Conservation (phyloP, 2,888 invertebrate genomes). For the Cantharis lateralis region DNA sequence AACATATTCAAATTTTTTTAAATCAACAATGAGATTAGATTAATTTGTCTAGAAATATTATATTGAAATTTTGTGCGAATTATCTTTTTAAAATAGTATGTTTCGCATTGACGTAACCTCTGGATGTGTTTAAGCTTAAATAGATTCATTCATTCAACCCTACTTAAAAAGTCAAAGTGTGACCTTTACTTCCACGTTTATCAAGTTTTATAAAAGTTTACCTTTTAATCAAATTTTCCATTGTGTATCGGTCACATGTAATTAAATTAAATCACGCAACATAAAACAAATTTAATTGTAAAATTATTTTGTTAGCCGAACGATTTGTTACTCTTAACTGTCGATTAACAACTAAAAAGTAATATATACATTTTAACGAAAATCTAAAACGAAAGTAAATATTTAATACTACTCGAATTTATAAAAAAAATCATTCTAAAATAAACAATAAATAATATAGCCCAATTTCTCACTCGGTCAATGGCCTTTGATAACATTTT, state of each 20-base stretch:
- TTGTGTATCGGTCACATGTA: neutral
- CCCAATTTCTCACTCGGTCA: constrained; percentile 25
- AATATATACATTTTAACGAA: neutral
- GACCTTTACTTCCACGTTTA: neutral
- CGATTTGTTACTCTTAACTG: neutral
- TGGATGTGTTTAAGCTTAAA: neutral
- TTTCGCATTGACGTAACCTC: neutral
- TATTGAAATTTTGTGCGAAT: neutral
- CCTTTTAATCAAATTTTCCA: constrained; percentile 1
- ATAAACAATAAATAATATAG: constrained; percentile 11
- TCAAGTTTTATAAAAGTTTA: neutral
- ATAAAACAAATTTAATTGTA: neutral
- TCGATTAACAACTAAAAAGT: neutral
- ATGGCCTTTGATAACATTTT: constrained; percentile 23
- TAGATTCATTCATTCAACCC: neutral
- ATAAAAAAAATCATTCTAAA: neutral
- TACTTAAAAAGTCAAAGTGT: neutral
- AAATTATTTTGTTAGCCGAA: neutral
- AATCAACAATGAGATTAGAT: neutral
- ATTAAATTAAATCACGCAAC: neutral
- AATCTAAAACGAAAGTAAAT: neutral
- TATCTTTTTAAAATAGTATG: neutral
- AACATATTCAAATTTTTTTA: neutral
- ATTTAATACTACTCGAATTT: neutral
- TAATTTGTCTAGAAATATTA: neutral